A percentile compares a stretch with the other conserved stretches of the same genome.
These are phyloP conservation scores for Platalea minor DNA, from an alignment of 2,797 vertebrate genomes.

Conservation along the genomic window DNA sequence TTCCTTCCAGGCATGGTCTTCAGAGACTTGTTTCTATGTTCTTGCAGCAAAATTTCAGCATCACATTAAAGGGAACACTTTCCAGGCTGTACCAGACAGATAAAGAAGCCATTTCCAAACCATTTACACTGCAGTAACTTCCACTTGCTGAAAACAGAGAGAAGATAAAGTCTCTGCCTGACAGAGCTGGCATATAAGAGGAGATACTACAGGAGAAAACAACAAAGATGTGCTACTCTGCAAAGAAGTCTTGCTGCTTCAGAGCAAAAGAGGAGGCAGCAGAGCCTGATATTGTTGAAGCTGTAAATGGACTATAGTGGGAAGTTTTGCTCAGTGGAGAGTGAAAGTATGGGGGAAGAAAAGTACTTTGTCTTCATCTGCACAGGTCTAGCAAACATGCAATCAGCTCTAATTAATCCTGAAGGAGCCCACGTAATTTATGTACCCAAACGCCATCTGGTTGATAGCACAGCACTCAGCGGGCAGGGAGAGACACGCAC, in stretches of 20 bases:
- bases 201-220: background rate
- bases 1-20: background rate
- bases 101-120: background rate
- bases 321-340: background rate
- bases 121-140: background rate
- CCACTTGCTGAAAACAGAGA: background rate
- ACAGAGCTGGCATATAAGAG: background rate
- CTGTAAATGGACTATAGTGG: background rate
- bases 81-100: background rate
- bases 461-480: background rate
- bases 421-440: background rate
- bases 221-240: background rate
- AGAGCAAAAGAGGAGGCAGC: background rate
- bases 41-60: background rate
- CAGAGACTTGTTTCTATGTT: background rate
- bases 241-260: background rate
- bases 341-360: background rate
- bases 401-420: background rate
- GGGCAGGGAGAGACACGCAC: background rate
- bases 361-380: background rate
- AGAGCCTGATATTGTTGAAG: background rate
- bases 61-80: background rate
- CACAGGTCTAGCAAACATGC: background rate
- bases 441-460: background rate
- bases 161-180: background rate